A percentile compares a stretch with the other conserved stretches of the same genome.
phyloP scores from a whole-genome alignment of 2,888 invertebrate genomes.

The Zele albiditarsus region DNA sequence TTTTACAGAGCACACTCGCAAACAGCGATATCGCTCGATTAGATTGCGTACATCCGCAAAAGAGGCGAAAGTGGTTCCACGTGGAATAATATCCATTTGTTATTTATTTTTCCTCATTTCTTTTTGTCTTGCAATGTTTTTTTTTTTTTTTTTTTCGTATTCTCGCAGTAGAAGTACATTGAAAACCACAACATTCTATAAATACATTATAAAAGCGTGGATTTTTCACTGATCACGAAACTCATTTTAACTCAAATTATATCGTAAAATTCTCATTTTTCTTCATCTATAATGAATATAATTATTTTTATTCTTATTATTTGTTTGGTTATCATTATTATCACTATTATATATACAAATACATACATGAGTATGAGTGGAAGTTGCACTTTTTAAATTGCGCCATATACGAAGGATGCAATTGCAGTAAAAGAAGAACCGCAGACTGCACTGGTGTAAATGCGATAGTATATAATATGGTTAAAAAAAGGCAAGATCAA shows the following conservation, averaged over 20 bases:
- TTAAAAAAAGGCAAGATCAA: not conserved
- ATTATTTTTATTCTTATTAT: not conserved
- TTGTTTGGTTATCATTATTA: not conserved
- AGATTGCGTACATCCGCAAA: constrained; percentile 35
- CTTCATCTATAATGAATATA: not conserved
- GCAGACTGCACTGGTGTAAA: constrained; percentile 12
- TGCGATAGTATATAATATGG: constrained; percentile 15
- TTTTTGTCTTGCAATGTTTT: not conserved
- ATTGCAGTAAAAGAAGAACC: constrained; percentile 14
- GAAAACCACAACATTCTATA: not conserved
- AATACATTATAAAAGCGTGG: not conserved
- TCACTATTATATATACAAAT: not conserved
- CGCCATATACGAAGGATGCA: not conserved
- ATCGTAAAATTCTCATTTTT: not conserved
- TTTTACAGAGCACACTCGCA: constrained; percentile 23
- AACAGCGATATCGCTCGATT: constrained; percentile 35
- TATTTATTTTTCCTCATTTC: not conserved
- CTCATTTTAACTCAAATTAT: not conserved
- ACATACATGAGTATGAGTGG: not conserved
- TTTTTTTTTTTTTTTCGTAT: constrained; percentile 3
- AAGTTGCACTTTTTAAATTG: not conserved
- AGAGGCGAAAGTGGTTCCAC: constrained; percentile 55
- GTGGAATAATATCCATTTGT: constrained; percentile 43
- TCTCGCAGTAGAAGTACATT: not conserved
- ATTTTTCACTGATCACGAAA: constrained; percentile 4